Base-by-base conservation (phyloP, 2,113 vertebrate species). In the Lutjanus erythropterus region DNA sequence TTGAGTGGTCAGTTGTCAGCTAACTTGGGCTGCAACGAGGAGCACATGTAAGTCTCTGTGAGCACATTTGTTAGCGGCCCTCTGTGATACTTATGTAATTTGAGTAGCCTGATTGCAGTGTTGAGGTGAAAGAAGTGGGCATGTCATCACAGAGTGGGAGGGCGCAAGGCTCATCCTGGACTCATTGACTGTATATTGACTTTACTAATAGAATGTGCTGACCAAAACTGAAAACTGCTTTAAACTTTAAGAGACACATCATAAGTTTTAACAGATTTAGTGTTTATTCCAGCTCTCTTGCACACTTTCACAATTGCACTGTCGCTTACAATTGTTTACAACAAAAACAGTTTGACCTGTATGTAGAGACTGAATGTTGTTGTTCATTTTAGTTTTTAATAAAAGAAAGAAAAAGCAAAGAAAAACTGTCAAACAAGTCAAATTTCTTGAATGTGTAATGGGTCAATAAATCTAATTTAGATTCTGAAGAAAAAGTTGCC, bases 71-170 rank as follows among this genome's bases (percentile, higher is more conserved):
- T 70, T 67, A 5, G 61, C 58, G 62, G 33, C 3, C 44, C 37
- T 35, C 44, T 85, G 39, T 66, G 16, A 16, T 70, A 47, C 18
- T 50, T 76, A 58, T 61, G 86, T 81, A 60, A 90, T 76, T 9
- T 50, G 75, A 88, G 77, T 35, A 21, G 50, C 66, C 53, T 18
- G 16, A 25, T 27, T 58, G 35, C 33, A 56, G 29, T 53, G 19
- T 64, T 4, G 4, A 12, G 31, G 49, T 49, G 39, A 60, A 59
- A 44, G 25, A 58, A 25, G 19, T 73, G 31, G 23, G 21, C 47
- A 31, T 58, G 56, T 72, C 47, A 55, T 29, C 19, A 18, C 31
- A 46, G 37, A 53, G 55, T 25, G 49, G 61, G 19, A 52, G 42
- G 42, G 7, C 39, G 21, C 59, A 37, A 12, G 15, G 50, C 50